These are phyloP conservation scores for Araneus ventricosus DNA, from an alignment of 1,140 invertebrate genomes.

Conservation along the genomic window DNA sequence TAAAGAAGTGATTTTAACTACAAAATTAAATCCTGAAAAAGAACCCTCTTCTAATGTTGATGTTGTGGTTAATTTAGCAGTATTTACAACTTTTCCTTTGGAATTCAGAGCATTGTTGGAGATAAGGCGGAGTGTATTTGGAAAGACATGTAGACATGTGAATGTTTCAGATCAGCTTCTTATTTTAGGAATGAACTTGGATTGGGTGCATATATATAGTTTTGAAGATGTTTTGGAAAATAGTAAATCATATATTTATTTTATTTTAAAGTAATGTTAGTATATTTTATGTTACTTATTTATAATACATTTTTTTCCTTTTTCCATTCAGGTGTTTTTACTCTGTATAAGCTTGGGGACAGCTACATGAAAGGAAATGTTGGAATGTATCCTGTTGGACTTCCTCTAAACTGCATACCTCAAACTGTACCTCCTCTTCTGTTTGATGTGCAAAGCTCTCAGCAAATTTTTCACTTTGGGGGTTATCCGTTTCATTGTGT, in stretches of 20 bases:
- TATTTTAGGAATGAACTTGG: conserved; percentile 24
- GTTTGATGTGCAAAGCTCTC: conserved; percentile 7
- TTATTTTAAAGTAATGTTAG: neutral
- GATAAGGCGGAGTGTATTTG: conserved; percentile 47
- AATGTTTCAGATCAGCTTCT: conserved; percentile 48
- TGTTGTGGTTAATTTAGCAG: conserved; percentile 43
- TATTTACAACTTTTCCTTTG: conserved; percentile 34
- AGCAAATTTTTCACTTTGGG: conserved; percentile 28
- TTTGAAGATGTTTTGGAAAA: conserved; percentile 36
- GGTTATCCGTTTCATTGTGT: conserved; percentile 48
- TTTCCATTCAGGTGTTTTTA: conserved; percentile 9
- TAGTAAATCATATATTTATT: neutral
- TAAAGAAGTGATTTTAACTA: conserved; percentile 11
- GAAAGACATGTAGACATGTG: conserved; percentile 23
- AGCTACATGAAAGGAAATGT: neutral
- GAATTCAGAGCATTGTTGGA: conserved; percentile 34
- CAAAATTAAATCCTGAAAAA: neutral
- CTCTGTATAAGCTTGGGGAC: conserved; percentile 16
- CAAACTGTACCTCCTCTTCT: conserved; percentile 18
- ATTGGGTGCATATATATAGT: conserved; percentile 54
- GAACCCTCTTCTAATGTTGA: neutral
- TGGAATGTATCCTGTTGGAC: conserved; percentile 22
- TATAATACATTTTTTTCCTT: neutral
- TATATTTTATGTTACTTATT: neutral
- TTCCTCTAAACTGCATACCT: conserved; percentile 37